Evolutionary conservation across 1,140 invertebrate genomes (phyloP).

Genomic region (Platyscapa corneri): DNA sequence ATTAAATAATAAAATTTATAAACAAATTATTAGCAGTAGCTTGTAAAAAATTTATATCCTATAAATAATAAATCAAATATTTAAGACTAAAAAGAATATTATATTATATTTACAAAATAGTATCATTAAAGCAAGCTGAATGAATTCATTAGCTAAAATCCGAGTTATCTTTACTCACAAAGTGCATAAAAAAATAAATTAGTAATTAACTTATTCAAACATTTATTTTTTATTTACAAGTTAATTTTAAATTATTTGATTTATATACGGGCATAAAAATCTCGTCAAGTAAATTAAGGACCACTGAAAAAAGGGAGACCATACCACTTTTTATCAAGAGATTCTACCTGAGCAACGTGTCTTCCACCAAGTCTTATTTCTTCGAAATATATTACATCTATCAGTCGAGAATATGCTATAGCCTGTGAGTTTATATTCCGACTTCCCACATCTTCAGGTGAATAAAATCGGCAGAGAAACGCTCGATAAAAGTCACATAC

Average conservation of each 20-base stretch:
- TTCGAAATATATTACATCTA: neutral
- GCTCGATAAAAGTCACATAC: neutral
- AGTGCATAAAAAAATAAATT: neutral
- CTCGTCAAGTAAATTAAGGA: neutral
- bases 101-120: too few species aligned
- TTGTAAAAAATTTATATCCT: too few species aligned
- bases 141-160: too few species aligned
- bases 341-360: neutral
- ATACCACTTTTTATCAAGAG: too few species aligned
- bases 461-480: neutral
- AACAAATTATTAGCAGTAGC: too few species aligned
- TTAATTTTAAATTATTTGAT: neutral
- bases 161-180: too few species aligned
- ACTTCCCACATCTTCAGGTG: too few species aligned
- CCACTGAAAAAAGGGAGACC: neutral
- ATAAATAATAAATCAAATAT: too few species aligned
- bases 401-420: neutral
- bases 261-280: neutral
- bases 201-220: neutral
- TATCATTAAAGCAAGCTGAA: too few species aligned
- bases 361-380: neutral
- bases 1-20: too few species aligned
- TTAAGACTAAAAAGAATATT: too few species aligned
- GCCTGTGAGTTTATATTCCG: too few species aligned
- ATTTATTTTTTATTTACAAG: neutral